Conservation (phyloP, 2,113 vertebrate species). For the Atractosteus spatula region DNA sequence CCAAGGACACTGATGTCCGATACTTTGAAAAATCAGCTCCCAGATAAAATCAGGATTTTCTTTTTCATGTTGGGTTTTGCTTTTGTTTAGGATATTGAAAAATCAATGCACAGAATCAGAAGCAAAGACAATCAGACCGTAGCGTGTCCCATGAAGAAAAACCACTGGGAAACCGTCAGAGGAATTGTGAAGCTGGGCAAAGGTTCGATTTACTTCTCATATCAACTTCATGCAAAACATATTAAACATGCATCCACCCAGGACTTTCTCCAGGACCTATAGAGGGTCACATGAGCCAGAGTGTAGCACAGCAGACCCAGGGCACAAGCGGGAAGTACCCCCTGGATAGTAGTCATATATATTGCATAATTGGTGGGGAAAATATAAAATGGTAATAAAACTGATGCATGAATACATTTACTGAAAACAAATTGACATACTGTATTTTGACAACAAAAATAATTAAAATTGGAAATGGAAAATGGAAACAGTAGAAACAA, state of each 20-base stretch:
- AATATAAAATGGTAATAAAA: background rate
- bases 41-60: too few relatives aligned
- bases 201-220: conserved; percentile 41
- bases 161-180: conserved; percentile 67
- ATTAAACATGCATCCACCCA: too few relatives aligned
- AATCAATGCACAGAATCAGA: conserved; percentile 36
- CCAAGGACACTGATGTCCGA: too few relatives aligned
- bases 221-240: background rate
- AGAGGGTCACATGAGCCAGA: too few relatives aligned
- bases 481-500: too few relatives aligned
- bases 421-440: too few relatives aligned
- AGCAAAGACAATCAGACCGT: conserved; percentile 36
- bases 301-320: too few relatives aligned
- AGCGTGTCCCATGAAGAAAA: conserved; percentile 51
- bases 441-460: too few relatives aligned
- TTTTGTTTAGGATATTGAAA: conserved; percentile 50
- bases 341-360: background rate
- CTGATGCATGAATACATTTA: too few relatives aligned
- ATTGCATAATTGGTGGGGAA: background rate
- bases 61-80: background rate
- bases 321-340: background rate
- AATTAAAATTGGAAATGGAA: too few relatives aligned
- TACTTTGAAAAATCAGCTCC: too few relatives aligned
- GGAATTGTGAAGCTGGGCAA: conserved; percentile 65
- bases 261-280: too few relatives aligned